A percentile compares a stretch with the other conserved stretches of the same genome.
These are phyloP conservation scores for Sialis lutaria DNA, from an alignment of 2,888 invertebrate species.

Conservation along the genomic window DNA sequence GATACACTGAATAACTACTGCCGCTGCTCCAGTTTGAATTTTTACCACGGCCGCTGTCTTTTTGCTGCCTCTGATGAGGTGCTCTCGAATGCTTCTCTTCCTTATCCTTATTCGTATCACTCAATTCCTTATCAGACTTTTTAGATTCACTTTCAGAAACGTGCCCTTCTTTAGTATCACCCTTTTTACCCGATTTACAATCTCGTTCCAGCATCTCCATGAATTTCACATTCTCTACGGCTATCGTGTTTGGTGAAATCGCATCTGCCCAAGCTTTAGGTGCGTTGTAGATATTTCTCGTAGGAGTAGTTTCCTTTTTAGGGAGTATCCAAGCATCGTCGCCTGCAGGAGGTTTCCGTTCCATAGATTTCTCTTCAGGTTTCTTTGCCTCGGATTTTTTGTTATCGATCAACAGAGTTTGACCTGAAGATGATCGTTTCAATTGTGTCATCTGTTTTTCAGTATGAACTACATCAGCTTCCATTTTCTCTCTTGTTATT, in stretches of 20 bases:
- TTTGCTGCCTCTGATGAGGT: not conserved
- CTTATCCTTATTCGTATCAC: conserved; percentile 22
- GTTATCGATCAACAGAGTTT: conserved; percentile 13
- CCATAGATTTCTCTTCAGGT: conserved; percentile 11
- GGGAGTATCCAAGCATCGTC: conserved; percentile 12
- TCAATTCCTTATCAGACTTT: conserved; percentile 21
- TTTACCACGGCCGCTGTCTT: conserved; percentile 8
- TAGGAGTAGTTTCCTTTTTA: conserved; percentile 8
- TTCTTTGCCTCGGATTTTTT: conserved; percentile 15
- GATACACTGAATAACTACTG: conserved; percentile 21
- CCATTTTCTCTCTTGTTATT: conserved; percentile 39
- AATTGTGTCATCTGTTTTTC: conserved; percentile 32
- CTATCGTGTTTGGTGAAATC: conserved; percentile 15
- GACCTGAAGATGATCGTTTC: conserved; percentile 24
- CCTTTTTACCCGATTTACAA: conserved; percentile 21
- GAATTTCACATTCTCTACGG: conserved; percentile 20
- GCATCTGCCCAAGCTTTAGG: conserved; percentile 29
- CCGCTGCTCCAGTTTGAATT: conserved; percentile 23
- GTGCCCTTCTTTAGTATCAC: conserved; percentile 12
- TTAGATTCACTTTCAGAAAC: conserved; percentile 12
- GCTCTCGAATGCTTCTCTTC: conserved; percentile 12
- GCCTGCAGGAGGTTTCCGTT: conserved; percentile 10
- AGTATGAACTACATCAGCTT: conserved; percentile 33
- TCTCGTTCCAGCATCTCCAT: conserved; percentile 14
- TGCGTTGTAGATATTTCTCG: conserved; percentile 10